Evolutionary conservation across 2,113 vertebrate species (phyloP).

Genomic region (Passerina amoena): DNA sequence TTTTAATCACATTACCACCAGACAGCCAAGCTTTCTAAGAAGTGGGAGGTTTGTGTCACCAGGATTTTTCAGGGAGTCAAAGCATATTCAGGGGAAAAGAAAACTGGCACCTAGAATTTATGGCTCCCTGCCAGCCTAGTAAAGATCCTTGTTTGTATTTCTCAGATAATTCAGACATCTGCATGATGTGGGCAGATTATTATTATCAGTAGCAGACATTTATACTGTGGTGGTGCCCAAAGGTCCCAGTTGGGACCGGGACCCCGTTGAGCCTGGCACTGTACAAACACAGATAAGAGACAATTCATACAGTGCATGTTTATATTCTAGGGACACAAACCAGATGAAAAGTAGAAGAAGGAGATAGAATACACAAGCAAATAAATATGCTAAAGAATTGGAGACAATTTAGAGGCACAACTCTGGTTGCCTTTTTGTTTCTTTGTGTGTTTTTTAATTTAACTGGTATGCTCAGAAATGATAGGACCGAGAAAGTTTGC

Average conservation of each 20-base stretch:
- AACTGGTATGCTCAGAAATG: background rate
- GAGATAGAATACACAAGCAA: conserved; percentile 22
- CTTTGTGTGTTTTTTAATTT: background rate
- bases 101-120: conserved; percentile 56
- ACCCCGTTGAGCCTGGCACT: conserved; percentile 56
- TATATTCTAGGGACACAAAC: conserved; percentile 46
- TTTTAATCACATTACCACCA: conserved; percentile 30
- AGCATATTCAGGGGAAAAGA: background rate
- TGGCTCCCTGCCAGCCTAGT: conserved; percentile 28
- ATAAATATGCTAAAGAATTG: conserved; percentile 6
- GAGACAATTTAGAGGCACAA: background rate
- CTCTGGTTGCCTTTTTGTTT: background rate
- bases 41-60: conserved; percentile 18
- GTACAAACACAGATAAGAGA: conserved; percentile 64
- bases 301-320: conserved; percentile 32
- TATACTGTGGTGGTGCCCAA: conserved; percentile 45
- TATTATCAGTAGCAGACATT: conserved; percentile 64
- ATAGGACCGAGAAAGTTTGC: background rate
- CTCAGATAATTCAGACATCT: conserved; percentile 62
- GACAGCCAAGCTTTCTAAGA: conserved; percentile 21
- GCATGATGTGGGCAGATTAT: conserved; percentile 51
- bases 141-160: conserved; percentile 64
- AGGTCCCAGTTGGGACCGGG: background rate
- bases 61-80: conserved; percentile 13
- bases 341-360: conserved; percentile 10